A percentile compares a stretch with the other conserved stretches of the same genome.
Evolutionary conservation across 2,888 invertebrate species (phyloP).

Genomic region (Aphidoletes aphidimyza): DNA sequence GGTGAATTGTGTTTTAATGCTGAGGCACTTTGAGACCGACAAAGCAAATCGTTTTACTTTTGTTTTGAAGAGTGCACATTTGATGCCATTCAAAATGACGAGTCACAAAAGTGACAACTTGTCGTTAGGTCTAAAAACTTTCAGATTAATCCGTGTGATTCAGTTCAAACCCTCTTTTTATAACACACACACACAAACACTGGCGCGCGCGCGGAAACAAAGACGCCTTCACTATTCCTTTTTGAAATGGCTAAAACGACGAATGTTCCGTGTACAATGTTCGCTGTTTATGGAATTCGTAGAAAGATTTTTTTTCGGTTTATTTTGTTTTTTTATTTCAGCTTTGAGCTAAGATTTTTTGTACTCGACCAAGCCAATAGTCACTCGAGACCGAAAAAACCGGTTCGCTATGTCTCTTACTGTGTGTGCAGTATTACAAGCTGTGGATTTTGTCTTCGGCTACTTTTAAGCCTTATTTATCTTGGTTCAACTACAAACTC

Average conservation of each 20-base stretch:
- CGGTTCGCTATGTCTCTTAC: not conserved
- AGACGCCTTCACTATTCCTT: not conserved
- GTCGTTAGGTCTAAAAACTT: not conserved
- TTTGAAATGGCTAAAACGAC: not conserved
- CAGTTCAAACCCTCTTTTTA: not conserved
- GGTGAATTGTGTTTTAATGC: not conserved
- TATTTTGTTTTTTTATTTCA: not conserved
- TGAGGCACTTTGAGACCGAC: not conserved
- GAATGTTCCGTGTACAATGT: too few relatives aligned
- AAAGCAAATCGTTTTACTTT: not conserved
- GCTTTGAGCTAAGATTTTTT: not conserved
- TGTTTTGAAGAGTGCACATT: not conserved
- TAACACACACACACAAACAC: too few relatives aligned
- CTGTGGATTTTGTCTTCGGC: not conserved
- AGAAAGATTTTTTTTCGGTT: not conserved
- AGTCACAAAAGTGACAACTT: not conserved
- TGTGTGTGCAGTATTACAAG: not conserved
- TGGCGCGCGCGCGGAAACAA: too few relatives aligned
- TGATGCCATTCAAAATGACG: not conserved
- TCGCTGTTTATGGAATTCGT: not conserved
- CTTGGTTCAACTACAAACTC: not conserved
- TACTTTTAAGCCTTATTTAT: slow-evolving; percentile 16
- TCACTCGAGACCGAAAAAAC: not conserved
- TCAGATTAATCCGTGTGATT: not conserved
- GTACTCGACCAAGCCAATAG: not conserved